phyloP scores from a whole-genome alignment of 92 coral and sea anemone species.

The Porites divaricata region DNA sequence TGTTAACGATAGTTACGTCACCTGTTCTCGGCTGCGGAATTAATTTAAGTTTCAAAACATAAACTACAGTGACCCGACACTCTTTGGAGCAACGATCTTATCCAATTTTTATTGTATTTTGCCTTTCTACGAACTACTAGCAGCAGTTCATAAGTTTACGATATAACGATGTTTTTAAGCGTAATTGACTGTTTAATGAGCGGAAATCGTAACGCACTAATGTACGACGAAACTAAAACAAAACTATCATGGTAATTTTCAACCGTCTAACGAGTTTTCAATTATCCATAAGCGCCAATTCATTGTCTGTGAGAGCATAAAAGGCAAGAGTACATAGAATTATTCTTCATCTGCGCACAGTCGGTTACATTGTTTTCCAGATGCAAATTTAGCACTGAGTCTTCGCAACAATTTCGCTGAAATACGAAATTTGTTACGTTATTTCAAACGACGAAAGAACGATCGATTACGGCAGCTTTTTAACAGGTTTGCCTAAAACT shows the following conservation, averaged over 20 bases:
- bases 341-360: not conserved
- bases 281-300: slow-evolving; percentile 8
- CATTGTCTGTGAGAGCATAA: slow-evolving; percentile 2
- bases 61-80: not conserved
- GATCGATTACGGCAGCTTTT: not conserved
- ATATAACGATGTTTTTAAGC: slow-evolving; percentile 7
- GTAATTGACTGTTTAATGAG: slow-evolving; percentile 8
- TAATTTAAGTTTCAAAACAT: not conserved
- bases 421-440: not conserved
- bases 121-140: not conserved
- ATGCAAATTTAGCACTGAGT: not conserved
- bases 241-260: slow-evolving; percentile 23
- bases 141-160: slow-evolving; percentile 5
- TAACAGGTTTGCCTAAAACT: no score
- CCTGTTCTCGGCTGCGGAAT: not conserved
- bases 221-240: slow-evolving; percentile 5
- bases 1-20: not conserved
- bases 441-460: not conserved
- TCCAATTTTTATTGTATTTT: not conserved
- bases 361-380: not conserved
- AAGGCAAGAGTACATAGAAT: not conserved
- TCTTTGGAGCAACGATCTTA: not conserved
- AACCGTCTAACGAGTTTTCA: slow-evolving; percentile 22
- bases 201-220: not conserved
- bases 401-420: not conserved